These are phyloP conservation scores for Dendrolimus kikuchii DNA, from an alignment of 1,140 invertebrate species.

Conservation along the genomic window DNA sequence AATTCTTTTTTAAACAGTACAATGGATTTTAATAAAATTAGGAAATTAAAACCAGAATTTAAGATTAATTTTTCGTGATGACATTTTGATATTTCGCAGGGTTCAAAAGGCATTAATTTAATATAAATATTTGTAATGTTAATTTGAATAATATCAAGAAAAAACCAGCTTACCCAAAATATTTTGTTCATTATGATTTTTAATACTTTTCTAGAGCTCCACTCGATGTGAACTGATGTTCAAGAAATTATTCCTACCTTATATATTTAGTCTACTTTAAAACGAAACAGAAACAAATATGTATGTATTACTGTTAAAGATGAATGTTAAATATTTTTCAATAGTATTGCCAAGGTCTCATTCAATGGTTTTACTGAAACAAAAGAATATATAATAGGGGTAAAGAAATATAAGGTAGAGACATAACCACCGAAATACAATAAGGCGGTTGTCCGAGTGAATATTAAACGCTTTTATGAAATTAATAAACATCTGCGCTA, in stretches of 20 bases:
- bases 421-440: not conserved
- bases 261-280: constrained; percentile 43
- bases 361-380: constrained; percentile 40
- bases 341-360: constrained; percentile 40
- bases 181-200: constrained; percentile 23
- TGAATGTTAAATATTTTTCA: constrained; percentile 26
- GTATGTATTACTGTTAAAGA: constrained; percentile 32
- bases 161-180: constrained; percentile 29
- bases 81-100: no score
- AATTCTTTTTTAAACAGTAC: no score
- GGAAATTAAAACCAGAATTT: not conserved
- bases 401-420: constrained; percentile 7
- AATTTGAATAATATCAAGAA: not conserved
- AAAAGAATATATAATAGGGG: constrained; percentile 53
- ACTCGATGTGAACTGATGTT: constrained; percentile 28
- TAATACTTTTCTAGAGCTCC: constrained; percentile 12
- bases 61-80: not conserved
- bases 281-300: constrained; percentile 36
- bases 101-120: no score
- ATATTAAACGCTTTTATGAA: no score
- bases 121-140: no score
- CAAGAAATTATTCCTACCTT: constrained; percentile 29
- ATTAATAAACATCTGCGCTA: no score
- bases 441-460: no score
- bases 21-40: constrained; percentile 4